Percentiles rank a stretch among this genome's conserved stretches.
Conservation (phyloP, 2,113 vertebrate species). For the Patagioenas fasciata region DNA sequence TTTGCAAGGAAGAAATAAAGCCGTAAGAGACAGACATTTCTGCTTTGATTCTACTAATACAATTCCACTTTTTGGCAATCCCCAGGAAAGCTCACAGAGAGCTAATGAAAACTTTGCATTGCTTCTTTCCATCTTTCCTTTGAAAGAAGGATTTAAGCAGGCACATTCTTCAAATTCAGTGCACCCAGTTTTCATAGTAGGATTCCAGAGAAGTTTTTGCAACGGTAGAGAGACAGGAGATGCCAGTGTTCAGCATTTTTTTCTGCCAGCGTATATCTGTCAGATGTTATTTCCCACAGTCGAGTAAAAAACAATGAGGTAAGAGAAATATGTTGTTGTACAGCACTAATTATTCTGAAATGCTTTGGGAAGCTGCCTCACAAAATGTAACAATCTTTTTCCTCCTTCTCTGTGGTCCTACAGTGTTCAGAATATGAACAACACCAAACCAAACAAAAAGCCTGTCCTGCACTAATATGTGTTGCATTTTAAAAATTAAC, state of each 20-base stretch:
- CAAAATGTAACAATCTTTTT: neutral
- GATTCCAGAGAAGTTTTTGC: neutral
- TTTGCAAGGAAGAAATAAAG: neutral
- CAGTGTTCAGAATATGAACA: neutral
- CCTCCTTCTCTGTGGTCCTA: neutral
- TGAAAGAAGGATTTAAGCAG: neutral
- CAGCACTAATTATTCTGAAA: neutral
- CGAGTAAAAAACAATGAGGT: neutral
- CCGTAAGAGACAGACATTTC: neutral
- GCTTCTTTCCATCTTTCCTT: neutral
- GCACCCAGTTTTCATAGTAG: neutral
- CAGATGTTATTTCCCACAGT: neutral
- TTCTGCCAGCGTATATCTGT: neutral
- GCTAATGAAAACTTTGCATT: neutral
- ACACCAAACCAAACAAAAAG: neutral
- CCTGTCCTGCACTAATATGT: neutral
- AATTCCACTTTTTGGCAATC: neutral
- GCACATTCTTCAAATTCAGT: neutral
- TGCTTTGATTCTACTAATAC: neutral
- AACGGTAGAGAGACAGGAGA: neutral
- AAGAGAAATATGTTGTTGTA: neutral
- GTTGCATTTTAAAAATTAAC: neutral
- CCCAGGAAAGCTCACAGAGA: neutral
- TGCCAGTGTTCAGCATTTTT: neutral
- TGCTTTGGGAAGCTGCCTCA: neutral